phyloP scores from a whole-genome alignment of 2,797 vertebrate genomes.

The Chrysolophus pictus region DNA sequence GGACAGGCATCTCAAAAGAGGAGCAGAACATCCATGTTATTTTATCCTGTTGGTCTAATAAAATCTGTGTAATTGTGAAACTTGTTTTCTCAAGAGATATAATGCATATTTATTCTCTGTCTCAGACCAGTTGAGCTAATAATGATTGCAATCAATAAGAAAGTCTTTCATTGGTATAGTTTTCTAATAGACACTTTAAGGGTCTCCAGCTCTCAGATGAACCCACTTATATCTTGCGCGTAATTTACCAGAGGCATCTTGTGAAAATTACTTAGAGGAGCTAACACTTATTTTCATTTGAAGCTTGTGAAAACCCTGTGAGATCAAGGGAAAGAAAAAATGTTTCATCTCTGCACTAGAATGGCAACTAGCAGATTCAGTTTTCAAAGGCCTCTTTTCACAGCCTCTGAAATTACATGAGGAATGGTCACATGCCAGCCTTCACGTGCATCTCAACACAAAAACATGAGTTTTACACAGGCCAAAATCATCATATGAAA shows the following conservation, averaged over 20 bases:
- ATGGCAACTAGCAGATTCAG: background rate
- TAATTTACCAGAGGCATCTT: constrained; percentile 69
- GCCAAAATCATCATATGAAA: constrained; percentile 8
- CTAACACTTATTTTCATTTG: constrained; percentile 62
- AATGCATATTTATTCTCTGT: constrained; percentile 76
- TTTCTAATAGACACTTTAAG: constrained; percentile 75
- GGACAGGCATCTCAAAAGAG: constrained; percentile 58
- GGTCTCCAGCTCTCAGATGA: constrained; percentile 71
- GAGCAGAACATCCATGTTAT: constrained; percentile 64
- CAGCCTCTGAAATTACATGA: constrained; percentile 5
- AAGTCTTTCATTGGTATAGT: constrained; percentile 76
- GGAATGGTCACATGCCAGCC: background rate
- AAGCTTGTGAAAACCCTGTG: constrained; percentile 25
- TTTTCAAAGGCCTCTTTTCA: constrained; percentile 15
- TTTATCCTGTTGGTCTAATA: constrained; percentile 76
- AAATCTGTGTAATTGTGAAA: constrained; percentile 77
- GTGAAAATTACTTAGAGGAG: constrained; percentile 57
- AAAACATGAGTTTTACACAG: background rate
- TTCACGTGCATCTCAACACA: constrained; percentile 2
- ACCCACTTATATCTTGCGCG: constrained; percentile 63
- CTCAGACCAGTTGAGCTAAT: constrained; percentile 73
- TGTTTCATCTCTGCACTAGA: background rate
- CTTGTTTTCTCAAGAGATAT: constrained; percentile 77
- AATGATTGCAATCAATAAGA: constrained; percentile 81
- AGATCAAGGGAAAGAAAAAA: constrained; percentile 43